Evolutionary conservation across 2,113 vertebrate genomes (phyloP).

Genomic region (Crypturellus undulatus): DNA sequence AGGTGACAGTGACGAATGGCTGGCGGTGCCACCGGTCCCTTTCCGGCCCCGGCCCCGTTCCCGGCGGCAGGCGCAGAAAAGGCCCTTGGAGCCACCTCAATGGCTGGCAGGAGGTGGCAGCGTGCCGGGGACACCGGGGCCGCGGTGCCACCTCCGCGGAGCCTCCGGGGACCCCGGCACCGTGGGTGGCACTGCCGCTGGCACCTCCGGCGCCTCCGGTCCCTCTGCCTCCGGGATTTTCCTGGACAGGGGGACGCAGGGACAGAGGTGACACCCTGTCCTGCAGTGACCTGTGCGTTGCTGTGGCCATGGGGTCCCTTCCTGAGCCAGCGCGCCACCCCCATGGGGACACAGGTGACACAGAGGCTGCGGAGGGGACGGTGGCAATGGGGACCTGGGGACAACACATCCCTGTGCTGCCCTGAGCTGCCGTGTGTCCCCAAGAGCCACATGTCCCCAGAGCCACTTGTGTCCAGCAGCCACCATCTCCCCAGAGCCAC

Average conservation of each 20-base stretch:
- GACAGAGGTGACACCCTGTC: background rate
- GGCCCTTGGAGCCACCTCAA: constrained; percentile 41
- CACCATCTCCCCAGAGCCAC: too few species aligned
- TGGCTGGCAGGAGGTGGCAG: background rate
- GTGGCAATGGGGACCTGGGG: background rate
- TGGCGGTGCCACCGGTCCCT: background rate
- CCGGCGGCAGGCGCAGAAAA: background rate
- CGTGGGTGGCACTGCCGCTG: background rate
- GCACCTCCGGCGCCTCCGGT: accelerated
- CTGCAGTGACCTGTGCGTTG: too few species aligned
- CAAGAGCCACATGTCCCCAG: too few species aligned
- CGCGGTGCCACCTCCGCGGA: background rate
- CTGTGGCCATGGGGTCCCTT: too few species aligned
- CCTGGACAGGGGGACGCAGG: background rate
- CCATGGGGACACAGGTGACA: background rate
- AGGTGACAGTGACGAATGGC: background rate
- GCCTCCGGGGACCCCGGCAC: background rate
- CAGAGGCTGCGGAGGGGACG: accelerated
- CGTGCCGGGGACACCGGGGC: background rate
- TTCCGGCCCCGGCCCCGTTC: background rate
- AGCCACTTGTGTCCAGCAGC: background rate
- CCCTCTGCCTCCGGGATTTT: background rate
- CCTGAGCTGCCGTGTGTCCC: background rate
- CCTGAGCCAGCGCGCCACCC: too few species aligned
- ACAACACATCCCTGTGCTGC: background rate